Conservation (phyloP, 2,888 invertebrate species). For the Campaea margaritaria region DNA sequence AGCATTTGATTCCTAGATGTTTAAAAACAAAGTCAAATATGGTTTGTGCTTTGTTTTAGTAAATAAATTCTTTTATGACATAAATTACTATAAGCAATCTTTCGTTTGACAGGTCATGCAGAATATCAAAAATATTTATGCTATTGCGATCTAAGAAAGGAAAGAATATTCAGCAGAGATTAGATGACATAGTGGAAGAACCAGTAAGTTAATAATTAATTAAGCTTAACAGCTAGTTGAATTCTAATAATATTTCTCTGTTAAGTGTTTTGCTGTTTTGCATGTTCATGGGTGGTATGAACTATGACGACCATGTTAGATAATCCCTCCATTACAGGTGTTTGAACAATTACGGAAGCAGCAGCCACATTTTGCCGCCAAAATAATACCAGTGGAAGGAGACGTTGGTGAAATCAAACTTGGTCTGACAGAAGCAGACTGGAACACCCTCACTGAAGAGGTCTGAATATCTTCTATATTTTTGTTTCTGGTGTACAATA, state of each 20-base stretch:
- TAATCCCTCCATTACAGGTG: constrained; percentile 11
- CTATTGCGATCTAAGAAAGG: constrained; percentile 15
- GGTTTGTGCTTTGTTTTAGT: too few species aligned
- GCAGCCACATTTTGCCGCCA: constrained; percentile 14
- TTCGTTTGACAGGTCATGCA: constrained; percentile 12
- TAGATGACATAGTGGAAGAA: constrained; percentile 13
- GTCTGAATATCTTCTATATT: constrained; percentile 6
- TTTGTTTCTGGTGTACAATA: too few species aligned
- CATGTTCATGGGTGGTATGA: too few species aligned
- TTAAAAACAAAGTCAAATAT: too few species aligned
- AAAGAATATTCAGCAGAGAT: constrained; percentile 9
- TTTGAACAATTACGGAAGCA: constrained; percentile 12
- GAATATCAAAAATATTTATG: constrained; percentile 14
- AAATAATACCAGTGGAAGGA: constrained; percentile 12
- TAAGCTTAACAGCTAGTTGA: too few species aligned
- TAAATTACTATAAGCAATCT: too few species aligned
- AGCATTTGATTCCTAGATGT: too few species aligned
- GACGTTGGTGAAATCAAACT: constrained; percentile 18
- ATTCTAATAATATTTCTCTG: too few species aligned
- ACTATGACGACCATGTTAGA: too few species aligned
- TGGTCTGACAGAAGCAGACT: constrained; percentile 9
- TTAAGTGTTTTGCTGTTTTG: too few species aligned
- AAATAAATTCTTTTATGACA: too few species aligned
- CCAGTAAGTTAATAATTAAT: too few species aligned
- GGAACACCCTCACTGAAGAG: constrained; percentile 18